A percentile compares a stretch with the other conserved stretches of the same genome.
phyloP scores from a whole-genome alignment of 2,113 vertebrate genomes.

The Coregonus clupeaformis region DNA sequence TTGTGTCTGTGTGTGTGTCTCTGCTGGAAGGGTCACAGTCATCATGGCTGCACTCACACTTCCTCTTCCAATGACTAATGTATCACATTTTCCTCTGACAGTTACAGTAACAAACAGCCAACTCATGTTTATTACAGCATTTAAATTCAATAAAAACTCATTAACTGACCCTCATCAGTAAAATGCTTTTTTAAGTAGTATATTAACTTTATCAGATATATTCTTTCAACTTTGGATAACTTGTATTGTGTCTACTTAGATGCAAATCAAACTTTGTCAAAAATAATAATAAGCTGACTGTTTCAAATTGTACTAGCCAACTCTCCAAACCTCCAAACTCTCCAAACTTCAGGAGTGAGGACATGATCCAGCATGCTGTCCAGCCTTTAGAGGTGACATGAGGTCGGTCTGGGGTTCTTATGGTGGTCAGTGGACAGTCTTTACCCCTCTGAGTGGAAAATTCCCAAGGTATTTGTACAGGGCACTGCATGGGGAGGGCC shows the following conservation, averaged over 20 bases:
- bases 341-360: not conserved
- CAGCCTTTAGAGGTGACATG: constrained; percentile 32
- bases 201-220: too few species aligned
- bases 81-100: constrained; percentile 22
- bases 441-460: constrained; percentile 40
- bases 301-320: too few species aligned
- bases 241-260: too few species aligned
- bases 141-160: too few species aligned
- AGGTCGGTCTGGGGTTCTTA: constrained; percentile 47
- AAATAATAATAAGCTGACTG: too few species aligned
- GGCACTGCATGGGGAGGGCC: constrained; percentile 41
- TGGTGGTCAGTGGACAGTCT: constrained; percentile 29
- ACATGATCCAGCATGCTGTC: constrained; percentile 34
- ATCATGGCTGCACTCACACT: constrained; percentile 42
- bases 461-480: constrained; percentile 35
- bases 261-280: too few species aligned
- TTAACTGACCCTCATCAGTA: too few species aligned
- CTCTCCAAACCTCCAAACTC: not conserved
- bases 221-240: too few species aligned
- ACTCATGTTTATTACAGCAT: too few species aligned
- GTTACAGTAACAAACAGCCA: not conserved
- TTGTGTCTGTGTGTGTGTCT: constrained; percentile 44
- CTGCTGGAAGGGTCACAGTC: constrained; percentile 54
- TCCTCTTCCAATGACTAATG: constrained; percentile 27
- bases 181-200: too few species aligned